phyloP scores from a whole-genome alignment of 2,888 invertebrate genomes.

The Bursaphelenchus okinawaensis region DNA sequence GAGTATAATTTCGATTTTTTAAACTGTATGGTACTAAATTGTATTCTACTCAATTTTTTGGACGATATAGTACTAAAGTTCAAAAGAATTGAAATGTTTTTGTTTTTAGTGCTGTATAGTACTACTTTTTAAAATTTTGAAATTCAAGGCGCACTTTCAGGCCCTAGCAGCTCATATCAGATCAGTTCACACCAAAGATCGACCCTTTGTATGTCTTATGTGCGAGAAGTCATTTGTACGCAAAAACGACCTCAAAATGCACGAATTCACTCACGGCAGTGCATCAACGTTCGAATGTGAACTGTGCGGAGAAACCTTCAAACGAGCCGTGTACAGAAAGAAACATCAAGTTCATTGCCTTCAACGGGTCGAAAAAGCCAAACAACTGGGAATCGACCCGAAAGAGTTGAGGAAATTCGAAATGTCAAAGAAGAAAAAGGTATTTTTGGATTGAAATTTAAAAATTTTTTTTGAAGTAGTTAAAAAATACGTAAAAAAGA shows the following conservation, averaged over 20 bases:
- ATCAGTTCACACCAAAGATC: conserved; percentile 27
- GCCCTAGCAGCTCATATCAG: conserved; percentile 35
- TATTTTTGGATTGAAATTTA: not conserved
- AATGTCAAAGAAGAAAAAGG: not conserved
- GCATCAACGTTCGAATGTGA: not conserved
- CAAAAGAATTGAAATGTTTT: too few species aligned
- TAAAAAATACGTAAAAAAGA: too few species aligned
- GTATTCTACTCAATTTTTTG: too few species aligned
- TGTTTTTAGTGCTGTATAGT: too few species aligned
- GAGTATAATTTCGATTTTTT: too few species aligned
- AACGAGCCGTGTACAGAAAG: not conserved
- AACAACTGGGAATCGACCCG: not conserved
- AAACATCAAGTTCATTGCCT: not conserved
- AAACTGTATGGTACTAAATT: too few species aligned
- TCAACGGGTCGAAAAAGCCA: not conserved
- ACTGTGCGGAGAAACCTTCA: not conserved
- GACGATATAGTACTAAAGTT: too few species aligned
- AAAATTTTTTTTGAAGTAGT: not conserved
- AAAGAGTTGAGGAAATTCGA: not conserved
- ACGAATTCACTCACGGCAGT: conserved; percentile 21
- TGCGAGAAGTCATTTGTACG: conserved; percentile 29
- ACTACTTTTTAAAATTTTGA: too few species aligned
- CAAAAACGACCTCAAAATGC: conserved; percentile 31
- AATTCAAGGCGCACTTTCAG: too few species aligned
- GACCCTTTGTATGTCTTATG: conserved; percentile 24